Conservation (phyloP, 2,113 vertebrate species). For the Anser brachyrhynchus region DNA sequence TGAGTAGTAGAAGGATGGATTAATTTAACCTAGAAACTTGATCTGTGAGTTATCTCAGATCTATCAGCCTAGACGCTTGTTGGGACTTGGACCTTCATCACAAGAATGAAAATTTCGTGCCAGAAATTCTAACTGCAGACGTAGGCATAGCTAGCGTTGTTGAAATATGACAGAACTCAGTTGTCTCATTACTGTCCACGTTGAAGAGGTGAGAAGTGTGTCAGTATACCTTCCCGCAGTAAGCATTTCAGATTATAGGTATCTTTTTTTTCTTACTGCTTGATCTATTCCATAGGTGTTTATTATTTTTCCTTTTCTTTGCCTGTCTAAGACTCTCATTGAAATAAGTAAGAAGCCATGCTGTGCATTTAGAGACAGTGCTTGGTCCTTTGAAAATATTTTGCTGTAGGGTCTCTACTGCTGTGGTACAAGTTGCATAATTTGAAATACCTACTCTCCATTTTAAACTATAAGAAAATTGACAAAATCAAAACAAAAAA, state of each 20-base stretch:
- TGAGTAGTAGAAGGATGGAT: neutral
- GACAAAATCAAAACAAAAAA: neutral
- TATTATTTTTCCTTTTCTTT: neutral
- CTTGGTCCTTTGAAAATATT: neutral
- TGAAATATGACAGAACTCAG: neutral
- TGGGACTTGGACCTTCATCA: neutral
- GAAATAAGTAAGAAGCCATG: neutral
- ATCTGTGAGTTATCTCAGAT: conserved; percentile 50
- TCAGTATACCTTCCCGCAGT: conserved; percentile 6
- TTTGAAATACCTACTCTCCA: neutral
- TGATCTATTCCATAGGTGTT: neutral
- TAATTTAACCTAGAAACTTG: conserved; percentile 47
- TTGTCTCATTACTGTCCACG: neutral
- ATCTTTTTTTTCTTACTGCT: neutral
- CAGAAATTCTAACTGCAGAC: conserved; percentile 38
- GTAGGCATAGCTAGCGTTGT: neutral
- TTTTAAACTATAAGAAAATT: neutral
- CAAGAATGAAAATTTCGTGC: conserved; percentile 26
- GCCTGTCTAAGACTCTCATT: neutral
- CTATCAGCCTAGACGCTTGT: conserved; percentile 37
- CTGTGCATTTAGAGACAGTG: neutral
- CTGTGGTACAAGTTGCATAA: neutral
- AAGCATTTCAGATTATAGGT: neutral
- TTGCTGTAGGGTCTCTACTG: neutral
- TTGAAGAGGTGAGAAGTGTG: conserved; percentile 32